A percentile compares a stretch with the other conserved stretches of the same genome.
Evolutionary conservation across 2,797 vertebrate species (phyloP).

Genomic region (Sylvia borin): DNA sequence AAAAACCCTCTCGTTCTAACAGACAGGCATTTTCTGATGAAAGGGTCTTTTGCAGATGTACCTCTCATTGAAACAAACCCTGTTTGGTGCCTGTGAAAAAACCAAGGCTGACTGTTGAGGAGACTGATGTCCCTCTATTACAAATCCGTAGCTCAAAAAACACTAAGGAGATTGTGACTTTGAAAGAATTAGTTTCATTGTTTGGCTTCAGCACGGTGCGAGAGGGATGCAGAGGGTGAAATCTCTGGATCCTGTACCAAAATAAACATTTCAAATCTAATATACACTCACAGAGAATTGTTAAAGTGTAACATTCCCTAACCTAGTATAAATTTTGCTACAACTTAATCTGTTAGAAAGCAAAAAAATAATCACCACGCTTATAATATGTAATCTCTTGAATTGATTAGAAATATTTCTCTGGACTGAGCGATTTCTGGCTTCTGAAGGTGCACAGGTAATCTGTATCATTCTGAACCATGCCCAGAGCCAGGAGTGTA

Average conservation of each 20-base stretch:
- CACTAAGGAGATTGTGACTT: neutral
- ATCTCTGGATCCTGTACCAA: constrained; percentile 44
- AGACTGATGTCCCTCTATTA: neutral
- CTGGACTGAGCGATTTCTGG: fast-evolving
- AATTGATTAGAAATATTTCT: neutral
- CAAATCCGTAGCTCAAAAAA: neutral
- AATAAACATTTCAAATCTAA: constrained; percentile 59
- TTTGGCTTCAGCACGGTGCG: neutral
- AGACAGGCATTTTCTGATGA: neutral
- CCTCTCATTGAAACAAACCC: neutral
- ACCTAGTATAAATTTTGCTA: neutral
- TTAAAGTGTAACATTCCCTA: neutral
- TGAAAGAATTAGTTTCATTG: neutral
- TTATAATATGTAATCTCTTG: neutral
- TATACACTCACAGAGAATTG: neutral
- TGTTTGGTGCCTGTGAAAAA: neutral
- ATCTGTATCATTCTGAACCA: neutral
- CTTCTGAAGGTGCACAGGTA: neutral
- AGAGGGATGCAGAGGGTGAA: constrained; percentile 35
- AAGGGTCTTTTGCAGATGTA: neutral
- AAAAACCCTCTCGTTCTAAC: neutral
- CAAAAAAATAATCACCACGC: neutral
- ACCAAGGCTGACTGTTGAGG: neutral
- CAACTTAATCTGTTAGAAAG: neutral
- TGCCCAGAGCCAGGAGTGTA: neutral